Base-by-base conservation (phyloP, 2,888 invertebrate species). In the Orgyia antiqua region DNA sequence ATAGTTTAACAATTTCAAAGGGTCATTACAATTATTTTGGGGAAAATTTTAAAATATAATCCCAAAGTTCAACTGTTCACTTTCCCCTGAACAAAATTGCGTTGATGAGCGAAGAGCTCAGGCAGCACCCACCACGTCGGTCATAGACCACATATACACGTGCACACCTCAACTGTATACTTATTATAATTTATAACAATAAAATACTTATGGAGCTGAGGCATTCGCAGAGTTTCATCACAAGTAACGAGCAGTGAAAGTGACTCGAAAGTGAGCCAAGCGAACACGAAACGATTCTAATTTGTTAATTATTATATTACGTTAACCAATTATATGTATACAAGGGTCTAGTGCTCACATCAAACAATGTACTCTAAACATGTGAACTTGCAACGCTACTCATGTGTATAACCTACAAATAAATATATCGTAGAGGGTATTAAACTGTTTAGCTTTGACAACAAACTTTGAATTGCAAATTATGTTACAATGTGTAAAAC, bases 231-330 rank as follows among this genome's bases (percentile, higher is more conserved):
- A 24, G 37, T 49, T 38, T 39, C 39, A 43, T 39, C 35, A 38
- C 36, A 39, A 43, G 39, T 39, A 32, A 44, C 44, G 38, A 32
- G 25, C 32, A 54, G 51, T 51, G 55, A 54, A 54, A 51, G 51
- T 54, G 19, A 27, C 18, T 37, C 27, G 42, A 42, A 33, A 51
- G 39, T 29, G 30, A 40, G 31, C 33, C 28, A 31, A 30, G 33
- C 29, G 24, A 34, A 33, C 29, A 30, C 25, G 30, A 38, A 42
- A 38, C 24, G 29, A 39, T 36, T 34, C 34, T 29, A 30, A 36
- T 35, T 35, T 35, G 25, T 31, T 39, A 34, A 32, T 43, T 36
- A 23, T 32, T 29, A 24, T 13, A 25, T 40, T 23, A 27, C 21
- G 23, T 30, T 34, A 20, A 24, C 28, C 4, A 3, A 6, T 20